Conservation (phyloP, 2,113 vertebrate genomes). For the Etheostoma spectabile region DNA sequence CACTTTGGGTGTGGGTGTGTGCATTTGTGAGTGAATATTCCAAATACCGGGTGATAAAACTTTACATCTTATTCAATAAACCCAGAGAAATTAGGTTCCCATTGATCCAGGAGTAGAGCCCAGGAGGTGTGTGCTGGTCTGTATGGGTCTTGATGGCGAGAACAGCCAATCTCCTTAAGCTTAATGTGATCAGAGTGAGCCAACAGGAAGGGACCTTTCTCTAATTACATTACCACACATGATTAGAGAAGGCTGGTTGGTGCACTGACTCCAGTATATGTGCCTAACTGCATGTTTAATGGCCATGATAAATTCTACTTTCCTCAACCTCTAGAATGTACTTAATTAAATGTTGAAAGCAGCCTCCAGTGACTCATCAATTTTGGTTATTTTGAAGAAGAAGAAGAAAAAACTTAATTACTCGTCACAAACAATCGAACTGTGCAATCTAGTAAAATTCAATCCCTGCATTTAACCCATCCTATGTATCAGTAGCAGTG, state of each 20-base stretch:
- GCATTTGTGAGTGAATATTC: not conserved
- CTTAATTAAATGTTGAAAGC: slow-evolving; percentile 6
- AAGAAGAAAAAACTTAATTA: too few species aligned
- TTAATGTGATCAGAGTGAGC: slow-evolving; percentile 78
- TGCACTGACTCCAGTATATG: slow-evolving; percentile 23
- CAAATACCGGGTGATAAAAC: slow-evolving; percentile 12
- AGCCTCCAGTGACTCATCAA: slow-evolving; percentile 27
- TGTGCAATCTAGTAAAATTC: too few species aligned
- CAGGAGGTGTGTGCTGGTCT: slow-evolving; percentile 27
- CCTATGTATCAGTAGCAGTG: too few species aligned
- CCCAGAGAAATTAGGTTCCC: not conserved
- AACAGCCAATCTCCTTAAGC: slow-evolving; percentile 50
- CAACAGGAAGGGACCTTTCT: slow-evolving; percentile 60
- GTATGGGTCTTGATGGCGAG: slow-evolving; percentile 30
- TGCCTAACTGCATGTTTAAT: slow-evolving; percentile 34
- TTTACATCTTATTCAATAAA: slow-evolving; percentile 4
- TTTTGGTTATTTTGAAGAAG: not conserved
- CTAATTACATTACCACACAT: slow-evolving; percentile 74
- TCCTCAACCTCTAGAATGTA: slow-evolving; percentile 8
- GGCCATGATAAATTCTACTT: not conserved
- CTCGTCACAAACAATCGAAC: too few species aligned
- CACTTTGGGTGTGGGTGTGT: not conserved
- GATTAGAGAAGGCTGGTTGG: slow-evolving; percentile 30
- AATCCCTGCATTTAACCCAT: too few species aligned
- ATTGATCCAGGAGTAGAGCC: slow-evolving; percentile 28